Evolutionary conservation across 2,113 vertebrate species (phyloP).

Genomic region (Syrrhaptes paradoxus): DNA sequence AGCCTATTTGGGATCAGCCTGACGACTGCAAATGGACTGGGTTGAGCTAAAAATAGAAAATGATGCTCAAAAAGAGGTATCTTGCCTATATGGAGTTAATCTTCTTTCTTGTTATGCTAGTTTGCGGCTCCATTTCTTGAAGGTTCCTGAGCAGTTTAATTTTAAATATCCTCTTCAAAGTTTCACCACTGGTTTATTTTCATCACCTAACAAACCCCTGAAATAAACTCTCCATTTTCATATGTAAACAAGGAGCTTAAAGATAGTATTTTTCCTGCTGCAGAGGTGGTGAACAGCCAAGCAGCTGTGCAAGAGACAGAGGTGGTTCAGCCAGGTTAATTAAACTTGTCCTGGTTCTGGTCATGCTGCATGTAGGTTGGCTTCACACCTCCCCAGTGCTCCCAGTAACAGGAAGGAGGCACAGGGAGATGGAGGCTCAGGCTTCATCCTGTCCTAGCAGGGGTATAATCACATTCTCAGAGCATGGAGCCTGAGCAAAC

Average conservation of each 20-base stretch:
- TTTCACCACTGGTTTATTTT: background rate
- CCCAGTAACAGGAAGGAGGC: background rate
- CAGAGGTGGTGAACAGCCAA: background rate
- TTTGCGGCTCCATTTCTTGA: background rate
- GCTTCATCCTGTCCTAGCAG: background rate
- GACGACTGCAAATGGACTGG: background rate
- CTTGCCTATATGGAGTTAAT: background rate
- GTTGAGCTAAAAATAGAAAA: conserved; percentile 1
- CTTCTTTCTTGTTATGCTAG: background rate
- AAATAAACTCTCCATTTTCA: background rate
- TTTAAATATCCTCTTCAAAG: background rate
- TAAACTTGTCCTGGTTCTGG: background rate
- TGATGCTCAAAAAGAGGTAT: background rate
- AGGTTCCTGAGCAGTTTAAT: background rate
- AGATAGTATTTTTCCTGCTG: background rate
- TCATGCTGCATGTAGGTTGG: background rate
- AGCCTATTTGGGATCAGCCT: background rate
- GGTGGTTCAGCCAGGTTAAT: background rate
- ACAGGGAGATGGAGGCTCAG: background rate
- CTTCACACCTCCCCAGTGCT: background rate
- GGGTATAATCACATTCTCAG: background rate
- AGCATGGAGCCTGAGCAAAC: background rate
- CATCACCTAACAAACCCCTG: background rate
- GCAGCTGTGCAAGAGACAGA: background rate
- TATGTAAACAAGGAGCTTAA: background rate